A percentile compares a stretch with the other conserved stretches of the same genome.
These are phyloP conservation scores for Xiphias gladius DNA, from an alignment of 2,113 vertebrate genomes.

Conservation along the genomic window DNA sequence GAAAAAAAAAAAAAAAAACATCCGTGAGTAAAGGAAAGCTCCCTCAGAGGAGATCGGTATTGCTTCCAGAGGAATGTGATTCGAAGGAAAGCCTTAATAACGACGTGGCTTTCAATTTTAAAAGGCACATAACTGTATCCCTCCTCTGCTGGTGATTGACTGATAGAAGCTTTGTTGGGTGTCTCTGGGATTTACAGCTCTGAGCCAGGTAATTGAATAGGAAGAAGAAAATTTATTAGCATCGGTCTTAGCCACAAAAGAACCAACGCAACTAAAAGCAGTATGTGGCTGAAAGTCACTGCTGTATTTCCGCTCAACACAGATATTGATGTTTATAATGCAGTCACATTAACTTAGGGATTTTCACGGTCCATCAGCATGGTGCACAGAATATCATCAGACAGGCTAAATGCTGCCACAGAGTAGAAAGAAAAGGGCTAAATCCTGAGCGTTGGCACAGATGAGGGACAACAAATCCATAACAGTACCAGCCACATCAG, in stretches of 20 bases:
- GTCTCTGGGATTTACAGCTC: constrained; percentile 57
- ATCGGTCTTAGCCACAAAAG: constrained; percentile 44
- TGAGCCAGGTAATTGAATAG: constrained; percentile 66
- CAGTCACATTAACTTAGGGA: constrained; percentile 35
- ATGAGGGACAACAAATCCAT: constrained; percentile 59
- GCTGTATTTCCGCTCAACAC: constrained; percentile 13
- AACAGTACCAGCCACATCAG: constrained; percentile 43
- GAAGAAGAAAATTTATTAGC: constrained; percentile 45
- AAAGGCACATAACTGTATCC: constrained; percentile 56
- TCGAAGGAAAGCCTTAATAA: constrained; percentile 61
- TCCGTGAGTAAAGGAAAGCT: constrained; percentile 43
- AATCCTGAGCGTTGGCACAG: constrained; percentile 44
- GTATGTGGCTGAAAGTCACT: constrained; percentile 15
- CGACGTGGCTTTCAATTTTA: constrained; percentile 55
- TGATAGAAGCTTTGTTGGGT: constrained; percentile 72
- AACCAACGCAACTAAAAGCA: constrained; percentile 41
- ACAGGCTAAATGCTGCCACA: constrained; percentile 46
- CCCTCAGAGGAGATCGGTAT: constrained; percentile 45
- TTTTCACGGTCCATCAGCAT: constrained; percentile 32
- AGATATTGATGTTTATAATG: constrained; percentile 47
- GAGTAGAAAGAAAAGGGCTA: constrained; percentile 43
- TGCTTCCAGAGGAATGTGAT: constrained; percentile 37
- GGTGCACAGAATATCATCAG: constrained; percentile 32
- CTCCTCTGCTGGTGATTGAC: constrained; percentile 60
- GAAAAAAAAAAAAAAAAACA: constrained; percentile 14